Evolutionary conservation across 2,888 invertebrate species (phyloP).

Genomic region (Apamea monoglypha): DNA sequence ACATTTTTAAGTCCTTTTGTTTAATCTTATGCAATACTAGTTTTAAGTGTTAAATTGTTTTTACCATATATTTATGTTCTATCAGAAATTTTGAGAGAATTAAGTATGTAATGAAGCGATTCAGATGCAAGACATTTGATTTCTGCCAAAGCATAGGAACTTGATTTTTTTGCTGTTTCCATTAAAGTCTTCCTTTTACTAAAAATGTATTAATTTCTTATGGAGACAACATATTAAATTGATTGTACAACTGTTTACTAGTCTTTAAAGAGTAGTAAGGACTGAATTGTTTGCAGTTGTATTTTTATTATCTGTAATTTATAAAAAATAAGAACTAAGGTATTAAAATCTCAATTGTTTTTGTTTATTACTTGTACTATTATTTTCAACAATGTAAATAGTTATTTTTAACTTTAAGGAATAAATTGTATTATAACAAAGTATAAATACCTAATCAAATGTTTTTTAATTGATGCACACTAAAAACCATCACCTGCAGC

Average conservation of each 20-base stretch:
- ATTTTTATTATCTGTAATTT: constrained; percentile 74
- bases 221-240: constrained; percentile 63
- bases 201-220: constrained; percentile 58
- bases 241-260: constrained; percentile 76
- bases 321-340: constrained; percentile 74
- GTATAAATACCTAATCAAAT: constrained; percentile 84
- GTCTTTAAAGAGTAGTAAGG: constrained; percentile 78
- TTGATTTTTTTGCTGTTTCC: constrained; percentile 75
- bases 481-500: constrained; percentile 41
- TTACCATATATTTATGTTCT: constrained; percentile 89
- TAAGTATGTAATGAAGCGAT: constrained; percentile 76
- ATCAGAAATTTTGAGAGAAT: constrained; percentile 74
- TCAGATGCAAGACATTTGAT: constrained; percentile 78
- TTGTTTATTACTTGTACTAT: constrained; percentile 87
- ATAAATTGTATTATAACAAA: constrained; percentile 89
- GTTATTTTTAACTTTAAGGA: constrained; percentile 82
- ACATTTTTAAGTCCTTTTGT: constrained; percentile 80
- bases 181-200: constrained; percentile 81
- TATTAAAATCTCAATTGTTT: constrained; percentile 86
- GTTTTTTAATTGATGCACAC: constrained; percentile 71
- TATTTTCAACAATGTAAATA: constrained; percentile 85
- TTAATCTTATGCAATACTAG: constrained; percentile 90
- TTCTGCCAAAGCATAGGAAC: constrained; percentile 85
- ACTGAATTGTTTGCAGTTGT: constrained; percentile 79
- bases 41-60: constrained; percentile 90